These are phyloP conservation scores for Crocuta crocuta DNA, from an alignment of 2,113 vertebrate genomes.

Conservation along the genomic window DNA sequence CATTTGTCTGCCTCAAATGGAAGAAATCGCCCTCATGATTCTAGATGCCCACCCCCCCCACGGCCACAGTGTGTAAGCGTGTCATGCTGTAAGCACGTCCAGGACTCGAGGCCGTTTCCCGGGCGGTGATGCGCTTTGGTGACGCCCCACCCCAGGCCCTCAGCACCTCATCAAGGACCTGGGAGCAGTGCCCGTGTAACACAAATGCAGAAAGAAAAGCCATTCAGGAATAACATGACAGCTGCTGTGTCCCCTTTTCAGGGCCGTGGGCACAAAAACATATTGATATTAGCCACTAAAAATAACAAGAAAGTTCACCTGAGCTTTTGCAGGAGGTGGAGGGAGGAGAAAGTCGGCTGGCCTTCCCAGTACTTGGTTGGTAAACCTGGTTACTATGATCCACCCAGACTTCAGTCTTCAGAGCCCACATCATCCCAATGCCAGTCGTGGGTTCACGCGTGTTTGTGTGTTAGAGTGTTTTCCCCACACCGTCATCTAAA, in stretches of 20 bases:
- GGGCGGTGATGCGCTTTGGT: background rate
- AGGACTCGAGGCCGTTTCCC: background rate
- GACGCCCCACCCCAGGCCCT: background rate
- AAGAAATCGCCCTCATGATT: background rate
- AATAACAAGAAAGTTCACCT: background rate
- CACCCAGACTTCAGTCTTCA: background rate
- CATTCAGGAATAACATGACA: background rate
- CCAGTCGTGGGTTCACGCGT: rapidly evolving
- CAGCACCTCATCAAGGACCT: background rate
- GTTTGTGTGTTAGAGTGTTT: no score
- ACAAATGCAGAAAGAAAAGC: background rate
- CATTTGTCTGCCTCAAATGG: background rate
- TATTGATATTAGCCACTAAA: background rate
- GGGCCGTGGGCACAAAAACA: background rate
- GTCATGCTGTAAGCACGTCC: background rate
- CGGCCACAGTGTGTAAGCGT: background rate
- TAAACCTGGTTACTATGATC: background rate
- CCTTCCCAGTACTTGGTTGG: background rate
- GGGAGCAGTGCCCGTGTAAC: background rate
- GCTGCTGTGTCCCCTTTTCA: background rate
- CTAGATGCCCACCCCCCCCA: background rate
- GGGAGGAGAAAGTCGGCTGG: background rate
- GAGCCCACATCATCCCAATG: rapidly evolving
- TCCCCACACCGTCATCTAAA: rapidly evolving
- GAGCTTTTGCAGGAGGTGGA: background rate